Evolutionary conservation across 2,888 invertebrate species (phyloP).

Genomic region (Latrodectus hesperus): DNA sequence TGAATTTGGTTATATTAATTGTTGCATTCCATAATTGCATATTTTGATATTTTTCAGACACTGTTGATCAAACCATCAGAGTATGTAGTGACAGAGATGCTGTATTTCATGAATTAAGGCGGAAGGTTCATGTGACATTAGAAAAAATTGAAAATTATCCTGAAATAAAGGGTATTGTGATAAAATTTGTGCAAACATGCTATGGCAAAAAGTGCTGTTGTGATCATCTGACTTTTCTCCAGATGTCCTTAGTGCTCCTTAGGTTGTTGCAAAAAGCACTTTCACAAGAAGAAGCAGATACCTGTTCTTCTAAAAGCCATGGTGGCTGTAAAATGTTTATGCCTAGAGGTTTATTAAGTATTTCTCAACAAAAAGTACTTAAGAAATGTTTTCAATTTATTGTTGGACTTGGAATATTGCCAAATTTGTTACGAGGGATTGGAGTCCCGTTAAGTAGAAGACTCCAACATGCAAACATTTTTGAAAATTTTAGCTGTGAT

Average conservation of each 20-base stretch:
- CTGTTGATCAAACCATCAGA: neutral
- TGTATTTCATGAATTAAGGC: slow-evolving; percentile 23
- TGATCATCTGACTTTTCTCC: slow-evolving; percentile 49
- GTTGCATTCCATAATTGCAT: too few relatives aligned
- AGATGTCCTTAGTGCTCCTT: slow-evolving; percentile 46
- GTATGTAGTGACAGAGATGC: slow-evolving; percentile 27
- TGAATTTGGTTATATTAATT: too few relatives aligned
- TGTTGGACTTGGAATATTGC: slow-evolving; percentile 81
- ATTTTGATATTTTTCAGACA: too few relatives aligned
- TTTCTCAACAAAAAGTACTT: slow-evolving; percentile 81
- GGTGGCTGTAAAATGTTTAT: neutral
- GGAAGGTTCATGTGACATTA: slow-evolving; percentile 42
- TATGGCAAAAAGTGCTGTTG: slow-evolving; percentile 48
- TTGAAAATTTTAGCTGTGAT: slow-evolving; percentile 32
- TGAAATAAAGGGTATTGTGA: slow-evolving; percentile 25
- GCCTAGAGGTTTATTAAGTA: slow-evolving; percentile 78
- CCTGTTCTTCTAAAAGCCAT: neutral
- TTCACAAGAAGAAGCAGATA: slow-evolving; percentile 24
- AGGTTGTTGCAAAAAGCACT: slow-evolving; percentile 34
- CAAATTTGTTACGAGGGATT: slow-evolving; percentile 81
- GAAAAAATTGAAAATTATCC: slow-evolving; percentile 31
- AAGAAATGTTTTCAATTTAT: slow-evolving; percentile 80
- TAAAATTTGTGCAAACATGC: slow-evolving; percentile 43
- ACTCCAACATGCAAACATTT: slow-evolving; percentile 41
- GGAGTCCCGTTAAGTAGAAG: slow-evolving; percentile 77